Conservation (phyloP, 2,797 vertebrate genomes). For the Uromys caudimaculatus region DNA sequence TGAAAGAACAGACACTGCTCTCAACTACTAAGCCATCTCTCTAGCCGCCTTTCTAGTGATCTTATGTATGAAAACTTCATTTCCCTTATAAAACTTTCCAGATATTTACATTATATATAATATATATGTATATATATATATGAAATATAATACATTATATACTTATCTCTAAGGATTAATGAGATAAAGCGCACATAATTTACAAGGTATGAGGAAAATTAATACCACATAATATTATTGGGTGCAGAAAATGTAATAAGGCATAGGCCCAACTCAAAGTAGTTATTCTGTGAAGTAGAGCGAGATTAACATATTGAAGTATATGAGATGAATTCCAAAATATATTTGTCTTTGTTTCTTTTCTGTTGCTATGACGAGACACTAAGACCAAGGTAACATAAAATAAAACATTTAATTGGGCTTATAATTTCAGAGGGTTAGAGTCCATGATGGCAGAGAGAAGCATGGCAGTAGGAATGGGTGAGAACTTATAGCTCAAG, state of each 20-base stretch:
- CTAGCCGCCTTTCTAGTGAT: neutral
- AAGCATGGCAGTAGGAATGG: neutral
- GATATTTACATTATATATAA: neutral
- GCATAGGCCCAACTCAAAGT: neutral
- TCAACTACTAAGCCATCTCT: neutral
- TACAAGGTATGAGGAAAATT: neutral
- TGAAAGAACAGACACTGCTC: neutral
- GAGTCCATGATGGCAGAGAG: neutral
- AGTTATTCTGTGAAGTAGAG: slow-evolving; percentile 42
- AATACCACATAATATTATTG: neutral
- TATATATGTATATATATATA: neutral
- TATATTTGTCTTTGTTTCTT: neutral
- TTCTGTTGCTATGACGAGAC: neutral
- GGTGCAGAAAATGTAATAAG: slow-evolving; percentile 25
- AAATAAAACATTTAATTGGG: neutral
- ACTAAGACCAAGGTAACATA: neutral
- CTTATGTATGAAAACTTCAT: slow-evolving; percentile 18
- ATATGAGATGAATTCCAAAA: slow-evolving; percentile 16
- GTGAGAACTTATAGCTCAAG: neutral
- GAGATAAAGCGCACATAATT: neutral
- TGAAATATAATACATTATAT: neutral
- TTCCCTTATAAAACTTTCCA: slow-evolving; percentile 18
- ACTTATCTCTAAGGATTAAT: neutral
- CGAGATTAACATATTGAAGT: slow-evolving; percentile 9
- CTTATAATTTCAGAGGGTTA: neutral